These are phyloP conservation scores for Cheilosia vulpina DNA, from an alignment of 2,888 invertebrate genomes.

Conservation along the genomic window DNA sequence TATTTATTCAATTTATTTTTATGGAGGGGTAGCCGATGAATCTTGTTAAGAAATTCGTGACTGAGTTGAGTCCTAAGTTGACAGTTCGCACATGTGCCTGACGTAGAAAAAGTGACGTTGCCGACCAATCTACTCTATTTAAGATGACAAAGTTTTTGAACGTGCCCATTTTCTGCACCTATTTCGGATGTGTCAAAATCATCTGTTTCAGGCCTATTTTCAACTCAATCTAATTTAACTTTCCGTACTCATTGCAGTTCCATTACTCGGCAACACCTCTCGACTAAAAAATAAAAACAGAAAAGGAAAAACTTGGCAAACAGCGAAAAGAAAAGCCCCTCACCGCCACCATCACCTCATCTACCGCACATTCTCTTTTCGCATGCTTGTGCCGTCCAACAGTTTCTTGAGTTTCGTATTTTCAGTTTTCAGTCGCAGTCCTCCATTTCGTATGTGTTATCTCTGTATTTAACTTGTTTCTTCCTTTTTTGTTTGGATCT, in stretches of 20 bases:
- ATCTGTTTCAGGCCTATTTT: too few species aligned
- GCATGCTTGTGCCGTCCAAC: conserved; percentile 19
- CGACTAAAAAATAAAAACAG: neutral
- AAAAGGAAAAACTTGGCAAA: conserved; percentile 37
- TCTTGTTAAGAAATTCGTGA: too few species aligned
- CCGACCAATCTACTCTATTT: too few species aligned
- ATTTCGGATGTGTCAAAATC: too few species aligned
- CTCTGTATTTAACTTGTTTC: conserved; percentile 37
- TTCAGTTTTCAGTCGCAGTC: conserved; percentile 21
- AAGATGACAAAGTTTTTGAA: too few species aligned
- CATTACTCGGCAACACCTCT: neutral
- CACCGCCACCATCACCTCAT: neutral
- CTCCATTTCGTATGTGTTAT: conserved; percentile 70
- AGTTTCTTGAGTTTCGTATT: conserved; percentile 52
- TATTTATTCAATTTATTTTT: too few species aligned
- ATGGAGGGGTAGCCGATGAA: too few species aligned
- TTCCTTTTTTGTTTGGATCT: conserved; percentile 53
- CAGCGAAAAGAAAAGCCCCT: conserved; percentile 45
- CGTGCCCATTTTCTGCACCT: too few species aligned
- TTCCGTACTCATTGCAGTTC: neutral
- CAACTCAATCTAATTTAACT: neutral
- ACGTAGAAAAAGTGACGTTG: too few species aligned
- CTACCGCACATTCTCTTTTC: neutral
- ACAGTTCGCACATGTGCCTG: too few species aligned
- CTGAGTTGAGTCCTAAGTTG: too few species aligned